Evolutionary conservation across 2,113 vertebrate species (phyloP), one percentile per base, ranked within the genome.

Genomic region (Anoplopoma fimbria): DNA sequence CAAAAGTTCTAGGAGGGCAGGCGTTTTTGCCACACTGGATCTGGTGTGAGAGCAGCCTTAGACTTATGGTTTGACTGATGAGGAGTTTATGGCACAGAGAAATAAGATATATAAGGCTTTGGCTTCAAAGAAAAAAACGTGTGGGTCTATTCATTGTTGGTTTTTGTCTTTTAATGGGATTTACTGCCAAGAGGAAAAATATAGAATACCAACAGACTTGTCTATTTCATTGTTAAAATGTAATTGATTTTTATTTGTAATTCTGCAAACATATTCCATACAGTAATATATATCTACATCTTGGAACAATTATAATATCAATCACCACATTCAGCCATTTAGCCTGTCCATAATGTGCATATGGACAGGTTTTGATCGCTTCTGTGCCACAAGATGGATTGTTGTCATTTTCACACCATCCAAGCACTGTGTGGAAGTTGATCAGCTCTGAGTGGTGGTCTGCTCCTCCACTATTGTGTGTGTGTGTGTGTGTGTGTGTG

Each of bases 361-460:
- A 25, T 23, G 47, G 23, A 9, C 69, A 38, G 34, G n/a, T 14
- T 15, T 15, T 23, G 53, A 36, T 53, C 60, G 34, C 29, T 8
- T 72, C n/a, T 49, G 27, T 51, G 49, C 27, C 72, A 58, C 45
- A 73, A 15, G 13, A 58, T 71, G 8, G 58, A 65, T 21, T 17
- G 29, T 15, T 19, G 6, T 17, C 10, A 0, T 70, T 55, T 70
- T 69, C 63, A 42, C 57, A 27, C 68, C 29, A 42, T 70, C 74
- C 49, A 36, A 33, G 57, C 67, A 23, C 57, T 45, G 64, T 60
- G 69, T 76, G 64, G 68, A 83, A 84, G 80, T 57, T 64, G 65
- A 77, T 79, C 69, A 42, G 57, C 51, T 47, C 63, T 60, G 76
- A 87, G 79, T 75, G 64, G 62, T 78, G 81, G 83, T 81, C 15